Percentiles rank a stretch among this genome's conserved stretches.
phyloP scores from a whole-genome alignment of 2,113 vertebrate species.

The cattle (Bos taurus) region DNA sequence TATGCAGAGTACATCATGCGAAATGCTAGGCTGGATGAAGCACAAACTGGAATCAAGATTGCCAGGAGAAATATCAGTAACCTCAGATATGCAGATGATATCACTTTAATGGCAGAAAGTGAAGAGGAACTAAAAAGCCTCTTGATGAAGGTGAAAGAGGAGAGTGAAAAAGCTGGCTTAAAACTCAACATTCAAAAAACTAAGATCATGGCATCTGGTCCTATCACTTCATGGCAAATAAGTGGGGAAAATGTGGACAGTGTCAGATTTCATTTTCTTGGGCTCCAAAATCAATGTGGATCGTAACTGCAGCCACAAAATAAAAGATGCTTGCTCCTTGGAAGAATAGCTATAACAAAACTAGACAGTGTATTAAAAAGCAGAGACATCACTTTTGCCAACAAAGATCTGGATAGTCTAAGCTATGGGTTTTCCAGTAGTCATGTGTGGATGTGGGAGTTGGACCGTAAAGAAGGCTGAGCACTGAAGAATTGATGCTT shows the following conservation, averaged over 20 bases:
- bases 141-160: not conserved
- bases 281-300: not conserved
- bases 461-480: not conserved
- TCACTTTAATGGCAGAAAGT: not conserved
- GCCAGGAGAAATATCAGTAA: not conserved
- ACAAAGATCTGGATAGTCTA: not conserved
- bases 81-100: not conserved
- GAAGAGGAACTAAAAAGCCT: not conserved
- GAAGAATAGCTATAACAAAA: not conserved
- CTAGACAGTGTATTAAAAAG: not conserved
- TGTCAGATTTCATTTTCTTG: not conserved
- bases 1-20: accelerated
- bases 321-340: not conserved
- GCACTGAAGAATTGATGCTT: not conserved
- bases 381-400: not conserved
- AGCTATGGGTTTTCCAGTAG: not conserved
- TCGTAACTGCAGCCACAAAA: not conserved
- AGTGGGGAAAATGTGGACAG: not conserved
- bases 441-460: not conserved
- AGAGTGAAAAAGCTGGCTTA: not conserved
- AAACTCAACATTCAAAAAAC: not conserved
- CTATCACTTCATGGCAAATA: not conserved
- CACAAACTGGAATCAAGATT: not conserved
- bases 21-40: not conserved
- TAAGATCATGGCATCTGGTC: not conserved